Percentiles rank a stretch among this genome's conserved stretches.
These are phyloP conservation scores for Euthynnus affinis DNA, from an alignment of 2,797 vertebrate species.

Conservation along the genomic window DNA sequence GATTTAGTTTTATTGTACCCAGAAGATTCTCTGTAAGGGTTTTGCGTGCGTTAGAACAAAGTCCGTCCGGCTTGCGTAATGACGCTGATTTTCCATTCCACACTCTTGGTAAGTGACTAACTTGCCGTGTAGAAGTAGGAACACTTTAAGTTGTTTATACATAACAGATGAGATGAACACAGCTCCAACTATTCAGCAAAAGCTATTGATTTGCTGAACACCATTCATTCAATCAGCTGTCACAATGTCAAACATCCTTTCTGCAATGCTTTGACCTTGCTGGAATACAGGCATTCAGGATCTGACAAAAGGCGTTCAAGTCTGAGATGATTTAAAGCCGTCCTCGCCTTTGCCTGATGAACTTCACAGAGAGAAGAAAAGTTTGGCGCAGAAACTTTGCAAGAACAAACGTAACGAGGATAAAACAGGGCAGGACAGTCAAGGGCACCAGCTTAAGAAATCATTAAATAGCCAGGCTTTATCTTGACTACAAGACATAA, in stretches of 20 bases:
- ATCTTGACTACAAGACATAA: slow-evolving; percentile 65
- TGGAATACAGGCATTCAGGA: slow-evolving; percentile 21
- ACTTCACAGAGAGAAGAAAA: slow-evolving; percentile 23
- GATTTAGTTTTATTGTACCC: slow-evolving; percentile 31
- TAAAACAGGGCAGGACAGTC: slow-evolving; percentile 20
- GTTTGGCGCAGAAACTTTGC: slow-evolving; percentile 45
- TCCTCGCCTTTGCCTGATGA: slow-evolving; percentile 26
- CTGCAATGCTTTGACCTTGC: slow-evolving; percentile 46
- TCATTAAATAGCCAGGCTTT: slow-evolving; percentile 56
- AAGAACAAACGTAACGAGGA: slow-evolving; percentile 18
- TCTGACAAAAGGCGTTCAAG: slow-evolving; percentile 32
- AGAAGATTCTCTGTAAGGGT: slow-evolving; percentile 1
- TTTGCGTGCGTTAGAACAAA: slow-evolving; percentile 35
- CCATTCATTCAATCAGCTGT: slow-evolving; percentile 45
- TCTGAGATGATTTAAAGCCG: slow-evolving; percentile 1
- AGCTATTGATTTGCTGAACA: slow-evolving; percentile 28
- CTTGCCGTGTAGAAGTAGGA: slow-evolving; percentile 24
- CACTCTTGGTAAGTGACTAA: slow-evolving; percentile 57
- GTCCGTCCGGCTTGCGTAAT: slow-evolving; percentile 51
- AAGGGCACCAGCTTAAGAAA: slow-evolving; percentile 69
- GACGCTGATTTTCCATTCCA: slow-evolving; percentile 58
- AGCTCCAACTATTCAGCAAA: slow-evolving; percentile 21
- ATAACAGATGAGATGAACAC: slow-evolving; percentile 46
- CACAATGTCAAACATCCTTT: slow-evolving; percentile 49
- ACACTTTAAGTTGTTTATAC: slow-evolving; percentile 58